Evolutionary conservation across 37 sponge, comb jelly and placozoan species (phyloP).

Genomic region (Oopsacas minuta): DNA sequence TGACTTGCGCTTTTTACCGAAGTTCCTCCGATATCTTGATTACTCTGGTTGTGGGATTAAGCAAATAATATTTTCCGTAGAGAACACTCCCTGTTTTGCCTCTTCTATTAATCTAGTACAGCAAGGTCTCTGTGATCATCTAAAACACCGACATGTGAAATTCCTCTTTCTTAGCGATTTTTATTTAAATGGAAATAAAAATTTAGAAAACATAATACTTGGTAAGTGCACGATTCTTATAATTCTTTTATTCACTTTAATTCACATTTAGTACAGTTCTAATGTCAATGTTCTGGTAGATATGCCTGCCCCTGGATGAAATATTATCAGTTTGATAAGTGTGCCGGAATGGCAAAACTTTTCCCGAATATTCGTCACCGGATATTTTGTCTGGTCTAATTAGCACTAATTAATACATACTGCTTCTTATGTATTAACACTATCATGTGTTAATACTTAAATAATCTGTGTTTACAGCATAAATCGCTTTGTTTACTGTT

Average conservation of each 20-base stretch:
- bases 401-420: too few relatives aligned
- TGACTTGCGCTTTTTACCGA: not conserved
- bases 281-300: too few relatives aligned
- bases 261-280: too few relatives aligned
- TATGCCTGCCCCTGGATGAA: too few relatives aligned
- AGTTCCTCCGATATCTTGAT: not conserved
- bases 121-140: not conserved
- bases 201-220: not conserved
- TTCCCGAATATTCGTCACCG: too few relatives aligned
- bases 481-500: too few relatives aligned
- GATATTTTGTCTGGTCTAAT: too few relatives aligned
- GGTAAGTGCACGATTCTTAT: not conserved
- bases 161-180: not conserved
- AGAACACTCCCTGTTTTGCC: not conserved
- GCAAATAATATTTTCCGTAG: not conserved
- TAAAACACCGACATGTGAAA: not conserved
- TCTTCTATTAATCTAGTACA: not conserved
- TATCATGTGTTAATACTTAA: too few relatives aligned
- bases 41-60: not conserved
- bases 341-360: too few relatives aligned
- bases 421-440: too few relatives aligned
- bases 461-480: too few relatives aligned
- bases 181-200: slow-evolving; percentile 2
- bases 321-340: too few relatives aligned
- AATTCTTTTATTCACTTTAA: not conserved